A percentile compares a stretch with the other conserved stretches of the same genome.
Conservation (phyloP, 1,140 invertebrate genomes). For the Drosophila tsacasi region DNA sequence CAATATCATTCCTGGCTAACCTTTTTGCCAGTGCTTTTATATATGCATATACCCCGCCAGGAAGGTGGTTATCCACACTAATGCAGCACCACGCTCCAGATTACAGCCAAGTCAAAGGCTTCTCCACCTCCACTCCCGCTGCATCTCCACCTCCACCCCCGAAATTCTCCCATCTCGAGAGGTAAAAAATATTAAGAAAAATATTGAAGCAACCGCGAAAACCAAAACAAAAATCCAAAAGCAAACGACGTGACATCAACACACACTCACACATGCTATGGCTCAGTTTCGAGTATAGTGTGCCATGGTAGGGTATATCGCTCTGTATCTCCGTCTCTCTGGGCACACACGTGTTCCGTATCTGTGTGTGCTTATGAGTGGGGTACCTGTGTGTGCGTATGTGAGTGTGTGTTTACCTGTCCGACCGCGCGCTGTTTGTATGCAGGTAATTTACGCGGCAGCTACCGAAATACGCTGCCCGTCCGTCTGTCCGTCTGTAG, state of each 20-base stretch:
- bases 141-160: not conserved
- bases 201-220: conserved; percentile 56
- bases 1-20: no score
- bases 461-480: conserved; percentile 84
- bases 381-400: conserved; percentile 14
- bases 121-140: not conserved
- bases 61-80: conserved; percentile 63
- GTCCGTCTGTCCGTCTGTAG: conserved; percentile 3
- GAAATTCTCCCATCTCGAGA: not conserved
- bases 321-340: conserved; percentile 30
- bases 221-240: conserved; percentile 64
- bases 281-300: conserved; percentile 9
- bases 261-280: conserved; percentile 23
- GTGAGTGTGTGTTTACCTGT: conserved; percentile 67
- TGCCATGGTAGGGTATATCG: conserved; percentile 11
- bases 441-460: conserved; percentile 85
- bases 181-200: conserved; percentile 53
- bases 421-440: conserved; percentile 66
- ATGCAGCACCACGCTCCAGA: conserved; percentile 42
- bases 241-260: conserved; percentile 77
- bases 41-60: conserved; percentile 1
- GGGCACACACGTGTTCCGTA: conserved; percentile 24
- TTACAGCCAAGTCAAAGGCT: conserved; percentile 43
- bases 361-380: conserved; percentile 30
- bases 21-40: conserved; percentile 46